Base-by-base conservation (phyloP, 2,113 vertebrate species). In the Cottus gobio region DNA sequence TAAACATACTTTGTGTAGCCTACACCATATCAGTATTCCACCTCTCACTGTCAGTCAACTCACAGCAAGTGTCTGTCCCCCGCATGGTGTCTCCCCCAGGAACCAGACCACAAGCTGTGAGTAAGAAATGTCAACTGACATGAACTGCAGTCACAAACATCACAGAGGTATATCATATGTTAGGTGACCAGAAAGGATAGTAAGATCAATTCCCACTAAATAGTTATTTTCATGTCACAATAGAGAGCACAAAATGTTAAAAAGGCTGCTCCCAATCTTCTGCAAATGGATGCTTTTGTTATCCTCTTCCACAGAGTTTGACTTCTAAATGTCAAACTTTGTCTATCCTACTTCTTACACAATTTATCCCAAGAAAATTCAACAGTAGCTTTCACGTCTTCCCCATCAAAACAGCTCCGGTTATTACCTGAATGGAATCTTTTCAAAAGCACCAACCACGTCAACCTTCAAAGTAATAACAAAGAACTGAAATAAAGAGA, bases 111-210 rank as follows among this genome's bases (percentile, higher is more conserved):
- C 94, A 92, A 77, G 87, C 92, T 90, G 95, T 50, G 91, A 88
- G 82, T 31, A 85, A 81, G 84, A 94, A 95, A 95, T 95, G 93
- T 94, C 94, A 95, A 80, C 84, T 85, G 80, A 88, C 90, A 92
- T 93, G 93, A 87, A 90, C 89, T 18, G 71, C 81, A 75, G 74
- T 83, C 85, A 85, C 80, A 90, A 54, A 83, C 39, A 76, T 87
- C 67, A 72, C 16, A 26, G 52, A 77, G 61, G 24, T 57, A 66
- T 79, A 56, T 26, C 75, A 71, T 54, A 81, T 77, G 81, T 71
- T 31, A 72, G 66, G 68, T 77, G 75, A 62, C 4, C 24, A 64
- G 62, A 30, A 75, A 48, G 28, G 63, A 54, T 48, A 44, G 11
- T 3, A 56, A 18, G 46, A 67, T 76, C n/a, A 52, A 34, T 66